Percentiles rank a stretch among this genome's conserved stretches.
phyloP scores from a whole-genome alignment of 1,140 invertebrate species.

The Leptoteleia sp. region DNA sequence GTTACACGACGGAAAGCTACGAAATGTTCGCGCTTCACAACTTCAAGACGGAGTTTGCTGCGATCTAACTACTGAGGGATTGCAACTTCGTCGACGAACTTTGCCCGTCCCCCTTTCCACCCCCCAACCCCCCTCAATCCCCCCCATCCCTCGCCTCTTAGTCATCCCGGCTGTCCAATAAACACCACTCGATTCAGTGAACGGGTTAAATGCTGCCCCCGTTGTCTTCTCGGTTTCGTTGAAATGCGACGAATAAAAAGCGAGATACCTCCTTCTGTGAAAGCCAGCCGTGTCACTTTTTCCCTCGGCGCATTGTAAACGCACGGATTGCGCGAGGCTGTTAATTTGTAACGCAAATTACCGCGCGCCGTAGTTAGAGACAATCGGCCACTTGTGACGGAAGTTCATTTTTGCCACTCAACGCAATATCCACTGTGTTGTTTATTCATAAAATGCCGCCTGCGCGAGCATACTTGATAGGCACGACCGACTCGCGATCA shows the following conservation, averaged over 20 bases:
- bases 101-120: slow-evolving; percentile 15
- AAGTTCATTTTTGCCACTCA: not conserved
- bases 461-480: slow-evolving; percentile 23
- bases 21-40: slow-evolving; percentile 63
- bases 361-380: too few species aligned
- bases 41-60: slow-evolving; percentile 54
- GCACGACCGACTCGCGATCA: slow-evolving; percentile 24
- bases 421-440: slow-evolving; percentile 9
- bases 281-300: too few species aligned
- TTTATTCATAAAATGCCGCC: slow-evolving; percentile 63
- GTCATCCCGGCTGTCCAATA: slow-evolving; percentile 63
- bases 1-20: slow-evolving; percentile 62
- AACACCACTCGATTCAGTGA: slow-evolving; percentile 59
- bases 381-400: not conserved
- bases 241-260: not conserved
- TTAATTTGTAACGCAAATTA: not conserved
- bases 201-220: slow-evolving; percentile 49
- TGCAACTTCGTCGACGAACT: slow-evolving; percentile 63
- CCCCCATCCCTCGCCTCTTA: slow-evolving; percentile 36
- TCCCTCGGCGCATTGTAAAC: too few species aligned
- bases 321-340: too few species aligned
- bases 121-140: too few species aligned
- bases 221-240: slow-evolving; percentile 8
- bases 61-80: slow-evolving; percentile 63
- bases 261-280: too few species aligned